These are phyloP conservation scores for Pristionchus japonicus DNA, from an alignment of 2,888 invertebrate genomes.

Conservation along the genomic window DNA sequence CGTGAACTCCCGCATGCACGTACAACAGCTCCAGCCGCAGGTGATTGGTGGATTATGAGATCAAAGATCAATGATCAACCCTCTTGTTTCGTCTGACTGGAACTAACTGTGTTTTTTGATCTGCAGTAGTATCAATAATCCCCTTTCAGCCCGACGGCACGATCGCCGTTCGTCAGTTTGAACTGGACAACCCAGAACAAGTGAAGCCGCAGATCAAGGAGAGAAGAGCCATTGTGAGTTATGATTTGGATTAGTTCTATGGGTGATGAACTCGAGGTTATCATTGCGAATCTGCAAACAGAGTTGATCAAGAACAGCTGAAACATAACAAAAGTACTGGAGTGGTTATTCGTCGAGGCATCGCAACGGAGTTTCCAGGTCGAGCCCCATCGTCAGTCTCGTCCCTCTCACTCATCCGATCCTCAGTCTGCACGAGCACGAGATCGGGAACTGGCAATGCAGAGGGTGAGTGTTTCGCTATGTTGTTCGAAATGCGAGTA, in stretches of 20 bases:
- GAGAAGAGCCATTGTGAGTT: slow-evolving; percentile 1
- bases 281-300: too few species aligned
- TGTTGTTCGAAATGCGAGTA: too few species aligned
- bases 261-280: too few species aligned
- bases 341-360: too few species aligned
- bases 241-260: too few species aligned
- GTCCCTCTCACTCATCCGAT: background rate
- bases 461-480: background rate
- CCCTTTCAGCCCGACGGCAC: background rate
- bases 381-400: background rate
- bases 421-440: background rate
- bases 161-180: background rate
- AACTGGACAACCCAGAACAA: background rate
- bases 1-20: slow-evolving; percentile 17
- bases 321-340: too few species aligned
- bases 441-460: background rate
- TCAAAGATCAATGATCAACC: too few species aligned
- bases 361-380: too few species aligned
- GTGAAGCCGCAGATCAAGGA: background rate
- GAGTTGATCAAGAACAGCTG: too few species aligned
- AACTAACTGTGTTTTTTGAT: background rate
- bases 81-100: too few species aligned
- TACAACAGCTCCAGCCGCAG: slow-evolving; percentile 23
- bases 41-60: too few species aligned
- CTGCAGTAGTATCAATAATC: background rate